Evolutionary conservation across 2,113 vertebrate species (phyloP).

Genomic region (Hemicordylus capensis): DNA sequence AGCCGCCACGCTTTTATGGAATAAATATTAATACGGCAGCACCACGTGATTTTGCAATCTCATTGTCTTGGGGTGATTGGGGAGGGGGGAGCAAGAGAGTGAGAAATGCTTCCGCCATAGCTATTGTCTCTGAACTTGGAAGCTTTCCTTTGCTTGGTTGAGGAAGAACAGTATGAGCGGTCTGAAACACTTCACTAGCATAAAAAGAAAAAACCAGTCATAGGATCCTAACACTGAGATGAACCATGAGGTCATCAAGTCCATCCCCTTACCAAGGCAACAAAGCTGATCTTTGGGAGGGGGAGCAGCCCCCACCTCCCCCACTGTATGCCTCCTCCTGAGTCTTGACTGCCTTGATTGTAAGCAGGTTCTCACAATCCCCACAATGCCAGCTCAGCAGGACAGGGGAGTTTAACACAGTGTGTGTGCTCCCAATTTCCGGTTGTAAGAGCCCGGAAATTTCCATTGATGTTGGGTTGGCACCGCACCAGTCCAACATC

Average conservation of each 20-base stretch:
- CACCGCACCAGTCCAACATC: too few species aligned
- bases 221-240: background rate
- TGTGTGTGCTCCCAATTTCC: too few species aligned
- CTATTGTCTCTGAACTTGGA: slow-evolving; percentile 59
- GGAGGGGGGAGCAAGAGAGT: background rate
- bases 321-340: background rate
- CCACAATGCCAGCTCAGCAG: too few species aligned
- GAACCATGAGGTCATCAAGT: background rate
- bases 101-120: slow-evolving; percentile 27
- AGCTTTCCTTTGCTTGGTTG: slow-evolving; percentile 8
- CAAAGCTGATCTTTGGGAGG: background rate
- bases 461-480: too few species aligned
- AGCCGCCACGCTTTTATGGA: slow-evolving; percentile 66
- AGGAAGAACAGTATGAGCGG: background rate
- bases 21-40: slow-evolving; percentile 72
- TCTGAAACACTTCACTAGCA: background rate
- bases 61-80: slow-evolving; percentile 46
- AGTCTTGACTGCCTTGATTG: background rate
- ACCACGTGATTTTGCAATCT: slow-evolving; percentile 64
- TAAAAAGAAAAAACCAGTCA: background rate
- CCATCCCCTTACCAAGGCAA: background rate
- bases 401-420: too few species aligned
- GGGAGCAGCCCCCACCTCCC: background rate
- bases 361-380: too few species aligned
- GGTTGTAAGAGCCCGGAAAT: too few species aligned